phyloP scores from a whole-genome alignment of 2,113 vertebrate species.

The Pampusana beccarii region DNA sequence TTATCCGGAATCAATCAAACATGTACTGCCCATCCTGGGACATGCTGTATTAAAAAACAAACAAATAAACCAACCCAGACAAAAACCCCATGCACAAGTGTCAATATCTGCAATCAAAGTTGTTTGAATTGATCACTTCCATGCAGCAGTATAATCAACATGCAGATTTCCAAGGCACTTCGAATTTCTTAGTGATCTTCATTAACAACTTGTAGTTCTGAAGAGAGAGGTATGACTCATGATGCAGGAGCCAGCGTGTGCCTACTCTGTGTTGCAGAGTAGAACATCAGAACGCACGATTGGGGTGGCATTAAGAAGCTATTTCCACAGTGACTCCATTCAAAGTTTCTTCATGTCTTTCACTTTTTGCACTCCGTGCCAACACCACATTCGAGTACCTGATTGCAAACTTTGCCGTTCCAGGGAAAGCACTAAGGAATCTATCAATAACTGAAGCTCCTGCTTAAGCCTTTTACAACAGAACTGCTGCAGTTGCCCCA shows the following conservation, averaged over 20 bases:
- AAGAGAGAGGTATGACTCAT: not conserved
- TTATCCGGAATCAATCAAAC: not conserved
- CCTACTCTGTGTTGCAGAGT: not conserved
- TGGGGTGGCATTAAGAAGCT: not conserved
- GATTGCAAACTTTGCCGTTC: not conserved
- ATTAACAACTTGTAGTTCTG: not conserved
- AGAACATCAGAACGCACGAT: fast-evolving
- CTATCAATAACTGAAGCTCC: not conserved
- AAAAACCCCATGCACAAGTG: not conserved
- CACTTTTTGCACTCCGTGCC: not conserved
- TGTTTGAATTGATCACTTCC: not conserved
- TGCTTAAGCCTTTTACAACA: not conserved
- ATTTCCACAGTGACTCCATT: not conserved
- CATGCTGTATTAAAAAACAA: not conserved
- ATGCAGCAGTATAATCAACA: not conserved
- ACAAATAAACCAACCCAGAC: too few relatives aligned
- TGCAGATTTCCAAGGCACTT: not conserved
- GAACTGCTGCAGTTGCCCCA: not conserved
- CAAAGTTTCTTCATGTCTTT: not conserved
- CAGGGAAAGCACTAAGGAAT: not conserved
- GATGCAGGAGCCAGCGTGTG: not conserved
- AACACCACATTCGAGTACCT: not conserved
- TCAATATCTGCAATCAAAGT: not conserved
- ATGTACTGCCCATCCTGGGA: not conserved
- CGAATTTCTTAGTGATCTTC: not conserved